A percentile compares a stretch with the other conserved stretches of the same genome.
Conservation (phyloP, 2,113 vertebrate genomes). For the Tachysurus vachellii region DNA sequence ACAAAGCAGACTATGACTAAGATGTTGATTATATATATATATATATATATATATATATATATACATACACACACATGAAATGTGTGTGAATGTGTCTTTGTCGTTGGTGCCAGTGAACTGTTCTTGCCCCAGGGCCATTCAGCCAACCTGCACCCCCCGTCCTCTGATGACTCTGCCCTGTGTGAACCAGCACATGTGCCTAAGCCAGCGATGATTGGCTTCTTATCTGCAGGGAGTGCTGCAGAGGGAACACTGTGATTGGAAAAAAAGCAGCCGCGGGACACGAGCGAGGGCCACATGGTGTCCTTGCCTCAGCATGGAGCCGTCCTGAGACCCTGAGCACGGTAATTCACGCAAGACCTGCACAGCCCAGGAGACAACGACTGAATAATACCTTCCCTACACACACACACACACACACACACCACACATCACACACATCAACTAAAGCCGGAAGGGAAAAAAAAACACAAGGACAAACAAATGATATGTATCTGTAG, state of each 20-base stretch:
- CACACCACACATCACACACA: constrained; percentile 13
- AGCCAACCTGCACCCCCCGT: constrained; percentile 30
- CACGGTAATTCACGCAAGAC: constrained; percentile 49
- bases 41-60: too few relatives aligned
- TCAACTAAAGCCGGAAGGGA: constrained; percentile 20
- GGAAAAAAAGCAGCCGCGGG: constrained; percentile 61
- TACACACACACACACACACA: constrained; percentile 38
- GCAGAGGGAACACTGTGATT: constrained; percentile 56
- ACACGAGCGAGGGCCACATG: constrained; percentile 47
- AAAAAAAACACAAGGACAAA: constrained; percentile 17
- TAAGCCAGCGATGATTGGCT: constrained; percentile 59
- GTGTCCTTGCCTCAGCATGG: constrained; percentile 42
- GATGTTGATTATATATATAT: too few relatives aligned
- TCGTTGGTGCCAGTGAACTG: constrained; percentile 52
- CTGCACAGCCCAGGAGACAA: constrained; percentile 39
- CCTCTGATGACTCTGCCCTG: constrained; percentile 35
- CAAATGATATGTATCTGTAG: constrained; percentile 36
- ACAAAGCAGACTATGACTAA: too few relatives aligned
- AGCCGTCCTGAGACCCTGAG: constrained; percentile 43
- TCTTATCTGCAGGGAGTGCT: constrained; percentile 60
- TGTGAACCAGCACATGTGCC: constrained; percentile 55
- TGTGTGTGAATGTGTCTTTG: constrained; percentile 49
- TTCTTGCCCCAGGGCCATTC: constrained; percentile 47
- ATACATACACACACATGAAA: too few relatives aligned
- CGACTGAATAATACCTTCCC: constrained; percentile 13